Conservation (phyloP, 1,140 invertebrate species). For the Diorhabda carinulata region DNA sequence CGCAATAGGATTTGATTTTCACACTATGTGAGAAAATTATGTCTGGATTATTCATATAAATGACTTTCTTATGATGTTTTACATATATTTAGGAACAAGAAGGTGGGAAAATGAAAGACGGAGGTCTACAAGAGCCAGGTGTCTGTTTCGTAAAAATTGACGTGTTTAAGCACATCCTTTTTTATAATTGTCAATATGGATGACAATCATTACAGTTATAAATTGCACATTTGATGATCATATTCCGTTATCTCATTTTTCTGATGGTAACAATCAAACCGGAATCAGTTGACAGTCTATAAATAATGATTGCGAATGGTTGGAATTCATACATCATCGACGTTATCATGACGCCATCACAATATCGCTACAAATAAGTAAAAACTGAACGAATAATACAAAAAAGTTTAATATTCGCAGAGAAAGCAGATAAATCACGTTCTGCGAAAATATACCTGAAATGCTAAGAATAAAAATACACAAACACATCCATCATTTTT, state of each 20-base stretch:
- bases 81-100: too few relatives aligned
- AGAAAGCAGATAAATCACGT: conserved; percentile 32
- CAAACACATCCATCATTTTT: conserved; percentile 40
- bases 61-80: too few relatives aligned
- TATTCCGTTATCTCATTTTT: background rate
- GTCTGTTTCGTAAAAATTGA: too few relatives aligned
- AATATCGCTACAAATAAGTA: conserved; percentile 3
- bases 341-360: background rate
- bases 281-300: background rate
- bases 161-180: too few relatives aligned
- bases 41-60: too few relatives aligned
- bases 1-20: too few relatives aligned
- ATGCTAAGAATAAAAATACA: conserved; percentile 30
- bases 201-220: too few relatives aligned
- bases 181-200: too few relatives aligned
- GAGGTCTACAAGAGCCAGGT: too few relatives aligned
- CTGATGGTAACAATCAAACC: background rate
- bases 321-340: conserved; percentile 2
- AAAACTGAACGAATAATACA: conserved; percentile 16
- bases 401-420: conserved; percentile 30
- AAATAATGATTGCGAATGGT: background rate
- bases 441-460: conserved; percentile 29
- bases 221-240: background rate
- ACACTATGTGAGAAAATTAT: too few relatives aligned
- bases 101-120: too few relatives aligned